These are phyloP conservation scores for Cosmopolites sordidus DNA, from an alignment of 2,888 invertebrate genomes.

Conservation along the genomic window DNA sequence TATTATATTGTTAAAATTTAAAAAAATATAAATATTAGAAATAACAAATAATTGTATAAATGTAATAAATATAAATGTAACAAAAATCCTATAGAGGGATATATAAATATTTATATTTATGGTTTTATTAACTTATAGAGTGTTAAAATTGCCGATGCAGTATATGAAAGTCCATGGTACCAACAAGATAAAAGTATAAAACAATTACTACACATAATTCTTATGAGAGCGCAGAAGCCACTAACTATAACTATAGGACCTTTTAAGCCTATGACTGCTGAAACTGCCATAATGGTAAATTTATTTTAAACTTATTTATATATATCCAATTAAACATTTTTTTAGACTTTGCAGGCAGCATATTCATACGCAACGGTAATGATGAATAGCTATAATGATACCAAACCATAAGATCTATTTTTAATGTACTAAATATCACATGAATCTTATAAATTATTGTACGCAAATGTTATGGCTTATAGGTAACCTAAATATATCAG, in stretches of 20 bases:
- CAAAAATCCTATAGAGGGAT: too few species aligned
- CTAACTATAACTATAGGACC: slow-evolving; percentile 7
- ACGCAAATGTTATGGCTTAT: too few species aligned
- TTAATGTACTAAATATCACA: too few species aligned
- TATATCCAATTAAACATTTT: background rate
- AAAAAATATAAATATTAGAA: too few species aligned
- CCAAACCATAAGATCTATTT: too few species aligned
- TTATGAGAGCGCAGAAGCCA: slow-evolving; percentile 5
- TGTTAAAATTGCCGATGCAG: slow-evolving; percentile 8
- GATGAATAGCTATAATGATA: background rate
- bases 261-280: slow-evolving; percentile 5
- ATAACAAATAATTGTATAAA: too few species aligned
- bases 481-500: too few species aligned
- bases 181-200: slow-evolving; percentile 2
- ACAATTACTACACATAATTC: background rate
- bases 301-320: background rate
- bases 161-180: slow-evolving; percentile 6
- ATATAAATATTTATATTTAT: too few species aligned
- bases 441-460: too few species aligned
- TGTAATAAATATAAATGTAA: background rate
- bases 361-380: slow-evolving; percentile 9
- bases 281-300: slow-evolving; percentile 8
- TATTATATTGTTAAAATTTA: too few species aligned
- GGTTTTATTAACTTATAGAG: slow-evolving; percentile 4
- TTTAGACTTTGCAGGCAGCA: slow-evolving; percentile 5